Percentiles rank a stretch among this genome's conserved stretches.
These are phyloP conservation scores for Columba janthina DNA, from an alignment of 2,113 vertebrate genomes.

Conservation along the genomic window DNA sequence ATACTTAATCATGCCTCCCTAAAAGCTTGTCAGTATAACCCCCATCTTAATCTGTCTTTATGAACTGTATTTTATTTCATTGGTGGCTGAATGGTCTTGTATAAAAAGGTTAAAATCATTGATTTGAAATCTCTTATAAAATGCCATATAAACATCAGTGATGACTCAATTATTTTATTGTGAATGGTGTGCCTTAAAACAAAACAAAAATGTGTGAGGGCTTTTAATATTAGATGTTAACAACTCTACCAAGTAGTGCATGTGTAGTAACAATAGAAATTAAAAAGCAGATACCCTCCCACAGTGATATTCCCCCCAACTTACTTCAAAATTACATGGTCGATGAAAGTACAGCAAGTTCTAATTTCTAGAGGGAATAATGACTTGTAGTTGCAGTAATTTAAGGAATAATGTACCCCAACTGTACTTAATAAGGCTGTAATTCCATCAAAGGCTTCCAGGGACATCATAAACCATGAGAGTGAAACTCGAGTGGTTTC, in stretches of 20 bases:
- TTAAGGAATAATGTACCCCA: constrained; percentile 66
- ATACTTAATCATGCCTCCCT: not conserved
- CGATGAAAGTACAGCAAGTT: constrained; percentile 52
- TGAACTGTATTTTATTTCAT: not conserved
- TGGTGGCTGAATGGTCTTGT: not conserved
- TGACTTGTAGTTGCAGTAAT: constrained; percentile 55
- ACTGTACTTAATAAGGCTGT: constrained; percentile 53
- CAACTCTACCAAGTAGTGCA: not conserved
- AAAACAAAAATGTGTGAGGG: not conserved
- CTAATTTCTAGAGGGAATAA: constrained; percentile 61
- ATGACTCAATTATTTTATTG: not conserved
- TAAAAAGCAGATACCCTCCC: constrained; percentile 36
- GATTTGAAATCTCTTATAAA: not conserved
- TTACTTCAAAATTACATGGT: constrained; percentile 33
- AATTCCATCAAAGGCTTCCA: constrained; percentile 54
- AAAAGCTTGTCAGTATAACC: not conserved
- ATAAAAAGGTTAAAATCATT: not conserved
- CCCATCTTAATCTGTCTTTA: not conserved
- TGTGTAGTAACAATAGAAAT: not conserved
- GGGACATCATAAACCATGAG: constrained; percentile 44
- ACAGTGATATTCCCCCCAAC: not conserved
- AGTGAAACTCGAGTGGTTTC: constrained; percentile 38
- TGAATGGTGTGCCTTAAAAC: not conserved
- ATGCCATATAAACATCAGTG: not conserved
- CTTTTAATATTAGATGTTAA: not conserved